Percentiles rank a stretch among this genome's conserved stretches.
Evolutionary conservation across 2,797 vertebrate genomes (phyloP).

Genomic region (Myotis planiceps): DNA sequence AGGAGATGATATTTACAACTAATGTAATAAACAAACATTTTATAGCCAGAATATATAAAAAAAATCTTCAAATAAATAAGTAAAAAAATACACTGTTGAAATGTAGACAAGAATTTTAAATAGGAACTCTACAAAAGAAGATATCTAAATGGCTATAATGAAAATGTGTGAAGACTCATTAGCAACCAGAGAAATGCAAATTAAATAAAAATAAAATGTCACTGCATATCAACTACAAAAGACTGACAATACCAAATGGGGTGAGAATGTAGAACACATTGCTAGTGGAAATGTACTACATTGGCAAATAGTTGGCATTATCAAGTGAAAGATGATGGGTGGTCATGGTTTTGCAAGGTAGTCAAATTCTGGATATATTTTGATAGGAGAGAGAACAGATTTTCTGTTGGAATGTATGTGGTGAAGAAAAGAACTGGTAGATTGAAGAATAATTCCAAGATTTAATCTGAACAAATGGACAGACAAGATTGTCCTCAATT

Average conservation of each 20-base stretch:
- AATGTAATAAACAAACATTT: not conserved
- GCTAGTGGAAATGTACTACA: not conserved
- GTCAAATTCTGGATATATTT: not conserved
- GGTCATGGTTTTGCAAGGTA: not conserved
- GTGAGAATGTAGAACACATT: not conserved
- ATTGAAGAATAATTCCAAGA: not conserved
- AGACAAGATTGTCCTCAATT: not conserved
- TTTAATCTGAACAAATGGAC: not conserved
- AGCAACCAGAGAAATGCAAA: not conserved
- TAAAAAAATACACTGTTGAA: not conserved
- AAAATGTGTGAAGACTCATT: slow-evolving; percentile 30
- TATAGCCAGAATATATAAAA: not conserved
- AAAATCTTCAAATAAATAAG: not conserved
- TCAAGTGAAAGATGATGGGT: not conserved
- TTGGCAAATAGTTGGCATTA: not conserved
- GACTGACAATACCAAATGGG: not conserved
- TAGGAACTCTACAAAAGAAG: not conserved
- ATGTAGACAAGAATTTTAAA: not conserved
- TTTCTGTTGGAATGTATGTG: not conserved
- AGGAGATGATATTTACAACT: not conserved
- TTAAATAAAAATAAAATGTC: slow-evolving; percentile 40
- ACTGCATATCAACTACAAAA: slow-evolving; percentile 18
- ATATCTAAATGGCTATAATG: slow-evolving; percentile 26
- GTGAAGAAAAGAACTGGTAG: not conserved
- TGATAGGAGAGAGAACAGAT: not conserved